Evolutionary conservation across 2,113 vertebrate genomes (phyloP).

Genomic region (Athene noctua): DNA sequence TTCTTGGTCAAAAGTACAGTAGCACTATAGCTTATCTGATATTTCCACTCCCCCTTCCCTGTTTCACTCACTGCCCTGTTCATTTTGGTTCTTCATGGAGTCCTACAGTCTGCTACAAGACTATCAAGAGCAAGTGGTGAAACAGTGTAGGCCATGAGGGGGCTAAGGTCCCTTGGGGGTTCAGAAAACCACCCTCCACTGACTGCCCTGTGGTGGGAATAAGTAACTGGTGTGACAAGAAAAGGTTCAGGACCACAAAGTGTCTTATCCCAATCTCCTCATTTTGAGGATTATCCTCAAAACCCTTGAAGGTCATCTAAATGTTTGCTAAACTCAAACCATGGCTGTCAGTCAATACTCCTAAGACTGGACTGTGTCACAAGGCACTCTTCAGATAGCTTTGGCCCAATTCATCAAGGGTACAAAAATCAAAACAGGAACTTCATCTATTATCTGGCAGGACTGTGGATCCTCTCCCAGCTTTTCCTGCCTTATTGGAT

Average conservation of each 20-base stretch:
- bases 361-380: not conserved
- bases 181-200: not conserved
- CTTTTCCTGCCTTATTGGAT: not conserved
- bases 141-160: not conserved
- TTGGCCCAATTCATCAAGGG: not conserved
- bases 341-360: not conserved
- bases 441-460: fast-evolving
- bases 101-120: not conserved
- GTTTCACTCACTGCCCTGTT: not conserved
- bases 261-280: not conserved
- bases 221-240: not conserved
- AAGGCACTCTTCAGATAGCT: not conserved
- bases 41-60: not conserved
- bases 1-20: not conserved
- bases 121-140: not conserved
- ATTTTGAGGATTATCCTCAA: not conserved
- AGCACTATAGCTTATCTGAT: not conserved
- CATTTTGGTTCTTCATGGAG: not conserved
- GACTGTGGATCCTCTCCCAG: not conserved
- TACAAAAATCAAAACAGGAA: not conserved
- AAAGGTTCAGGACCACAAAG: not conserved
- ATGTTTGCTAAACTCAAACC: not conserved
- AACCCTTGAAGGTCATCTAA: not conserved
- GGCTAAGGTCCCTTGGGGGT: not conserved
- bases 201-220: not conserved